Base-by-base conservation (phyloP, 1,140 invertebrate genomes). In the Tetranychus urticae region DNA sequence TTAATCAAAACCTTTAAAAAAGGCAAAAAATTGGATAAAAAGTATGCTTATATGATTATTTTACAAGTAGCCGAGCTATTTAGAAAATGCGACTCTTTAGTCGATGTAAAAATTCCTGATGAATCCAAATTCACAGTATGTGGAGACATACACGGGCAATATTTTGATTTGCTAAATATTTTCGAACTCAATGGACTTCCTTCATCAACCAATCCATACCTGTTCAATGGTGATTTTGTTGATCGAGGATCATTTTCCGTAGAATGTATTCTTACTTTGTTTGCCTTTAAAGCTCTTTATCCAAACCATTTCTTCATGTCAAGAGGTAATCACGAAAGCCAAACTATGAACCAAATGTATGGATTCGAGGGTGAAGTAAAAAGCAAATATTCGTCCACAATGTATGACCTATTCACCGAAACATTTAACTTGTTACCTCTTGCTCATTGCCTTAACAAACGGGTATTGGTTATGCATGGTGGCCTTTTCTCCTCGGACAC, bases 121-220 rank as follows among this genome's bases (percentile, higher is more conserved):
- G 79, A 85, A 52, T 78, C 82, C 56, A 97, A 97, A 77, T 98
- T 99, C 72, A 99, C 94, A 39, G 84, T 99, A 58, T 98, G 94
- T 75, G 96, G 96, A n/a, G 96, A 99, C 74, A 91, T 99, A 67
- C 94, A 99, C 74, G 96, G 96, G 34, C 96, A 99, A 74, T 99
- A 82, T 76, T 99, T 92, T 74, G 96, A 99, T 77, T 75, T 99
- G 55, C 80, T 96, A 76, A 96, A 99, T 75, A 96, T 99, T 66
- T 99, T 98, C 76, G 78, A 91, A 69, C 75, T 97, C 48, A 99
- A 98, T 75, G 94, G 92, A 12, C 72, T 92, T 48, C 96, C 96
- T 13, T 93, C 88, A 12, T 81, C 86, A 71, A 81, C 78, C 50
- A 99, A 99, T 78, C 93, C 94, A 63, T 99, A 97, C 77, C 82